Evolutionary conservation across 2,797 vertebrate genomes (phyloP).

Genomic region (Momotus momota): DNA sequence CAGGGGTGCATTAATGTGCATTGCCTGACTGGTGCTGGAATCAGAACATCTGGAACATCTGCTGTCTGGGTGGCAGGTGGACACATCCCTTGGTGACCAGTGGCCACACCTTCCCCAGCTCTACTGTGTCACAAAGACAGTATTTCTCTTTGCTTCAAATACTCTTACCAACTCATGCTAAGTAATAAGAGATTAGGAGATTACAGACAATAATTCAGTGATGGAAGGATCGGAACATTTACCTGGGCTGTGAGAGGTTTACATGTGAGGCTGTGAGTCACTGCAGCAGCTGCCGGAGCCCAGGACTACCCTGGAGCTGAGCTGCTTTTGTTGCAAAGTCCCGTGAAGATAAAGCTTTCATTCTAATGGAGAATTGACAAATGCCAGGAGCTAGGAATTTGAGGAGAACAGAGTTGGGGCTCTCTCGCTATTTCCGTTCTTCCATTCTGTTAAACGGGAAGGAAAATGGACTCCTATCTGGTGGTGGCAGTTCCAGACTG

Average conservation of each 20-base stretch:
- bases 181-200: neutral
- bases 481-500: neutral
- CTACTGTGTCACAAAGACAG: neutral
- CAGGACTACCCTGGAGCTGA: neutral
- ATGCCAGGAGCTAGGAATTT: neutral
- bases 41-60: neutral
- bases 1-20: neutral
- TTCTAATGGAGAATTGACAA: neutral
- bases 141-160: neutral
- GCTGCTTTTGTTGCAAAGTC: neutral
- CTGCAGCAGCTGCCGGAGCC: neutral
- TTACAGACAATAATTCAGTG: neutral
- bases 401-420: neutral
- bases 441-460: neutral
- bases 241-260: neutral
- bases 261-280: neutral
- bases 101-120: neutral
- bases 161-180: neutral
- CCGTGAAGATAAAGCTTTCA: neutral
- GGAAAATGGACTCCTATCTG: neutral
- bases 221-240: neutral
- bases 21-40: neutral
- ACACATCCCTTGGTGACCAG: fast-evolving
- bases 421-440: neutral
- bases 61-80: fast-evolving